Evolutionary conservation across 2,888 invertebrate genomes (phyloP).

Genomic region (Dorcus parallelipipedus): DNA sequence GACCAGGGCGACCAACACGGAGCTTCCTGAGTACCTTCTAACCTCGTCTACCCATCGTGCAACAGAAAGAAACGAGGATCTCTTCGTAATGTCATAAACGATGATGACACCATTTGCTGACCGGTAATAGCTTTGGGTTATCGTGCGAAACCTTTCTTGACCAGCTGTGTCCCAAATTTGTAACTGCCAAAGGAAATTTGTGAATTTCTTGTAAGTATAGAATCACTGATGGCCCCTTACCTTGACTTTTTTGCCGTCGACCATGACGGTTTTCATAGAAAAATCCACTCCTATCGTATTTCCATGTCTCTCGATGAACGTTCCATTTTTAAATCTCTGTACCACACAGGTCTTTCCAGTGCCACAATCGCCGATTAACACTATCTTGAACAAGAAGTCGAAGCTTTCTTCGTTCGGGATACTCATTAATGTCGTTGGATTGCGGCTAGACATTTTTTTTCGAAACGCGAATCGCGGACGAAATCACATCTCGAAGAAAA

Average conservation of each 20-base stretch:
- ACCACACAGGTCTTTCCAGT: constrained; percentile 94
- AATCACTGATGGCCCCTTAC: constrained; percentile 50
- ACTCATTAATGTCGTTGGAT: constrained; percentile 73
- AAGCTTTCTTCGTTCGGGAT: constrained; percentile 75
- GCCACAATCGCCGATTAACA: constrained; percentile 87
- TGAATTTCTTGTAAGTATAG: not conserved
- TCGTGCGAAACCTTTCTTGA: constrained; percentile 93
- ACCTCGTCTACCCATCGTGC: constrained; percentile 97
- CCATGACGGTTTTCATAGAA: constrained; percentile 94
- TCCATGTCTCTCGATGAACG: constrained; percentile 91
- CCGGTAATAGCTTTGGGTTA: constrained; percentile 95
- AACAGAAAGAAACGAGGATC: constrained; percentile 85
- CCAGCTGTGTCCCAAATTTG: constrained; percentile 98
- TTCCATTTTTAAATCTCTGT: constrained; percentile 92
- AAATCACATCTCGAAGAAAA: not conserved
- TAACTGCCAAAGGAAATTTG: constrained; percentile 55
- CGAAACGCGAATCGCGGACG: not conserved
- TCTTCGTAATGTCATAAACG: constrained; percentile 94
- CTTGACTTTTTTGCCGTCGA: constrained; percentile 94
- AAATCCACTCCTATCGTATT: constrained; percentile 98
- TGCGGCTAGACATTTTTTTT: constrained; percentile 63
- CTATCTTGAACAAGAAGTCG: constrained; percentile 94
- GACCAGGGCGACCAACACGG: constrained; percentile 85
- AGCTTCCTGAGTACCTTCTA: constrained; percentile 86
- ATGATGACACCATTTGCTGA: constrained; percentile 96